Base-by-base conservation (phyloP, 2,888 invertebrate species). In the Dromius quadrimaculatus region DNA sequence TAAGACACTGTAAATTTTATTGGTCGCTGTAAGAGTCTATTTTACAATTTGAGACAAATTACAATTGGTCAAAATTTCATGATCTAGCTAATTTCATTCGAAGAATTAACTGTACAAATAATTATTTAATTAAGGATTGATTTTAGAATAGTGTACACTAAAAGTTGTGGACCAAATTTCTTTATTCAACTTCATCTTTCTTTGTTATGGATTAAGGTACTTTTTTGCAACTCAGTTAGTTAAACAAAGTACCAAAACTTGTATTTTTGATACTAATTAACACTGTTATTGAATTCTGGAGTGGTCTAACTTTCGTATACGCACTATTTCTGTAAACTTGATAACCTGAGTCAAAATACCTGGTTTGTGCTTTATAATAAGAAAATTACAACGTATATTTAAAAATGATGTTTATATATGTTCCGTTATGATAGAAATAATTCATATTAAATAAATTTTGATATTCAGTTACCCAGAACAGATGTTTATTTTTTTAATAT, bases 151-250 rank as follows among this genome's bases (percentile, higher is more conserved):
- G 50, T 54, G 50, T 54, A 54, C 50, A 54, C 23, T 54, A 54
- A 54, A 54, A 54, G 50, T 54, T 54, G 50, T 54, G 50, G 50
- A 54, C 50, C 50, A 54, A 54, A 54, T 54, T 47, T 54, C 50
- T 54, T 23, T 23, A 54, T 54, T 54, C 50, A 54, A 50, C 13
- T 50, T 50, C 23, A 50, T 28, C 50, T 28, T 54, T 28, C 13
- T 54, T 54, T 54, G n/a, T n/a, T 54, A 54, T 54, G 50, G 50
- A 54, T 54, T 54, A 17, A 28, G 50, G 50, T 54, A 54, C 50
- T 54, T 54, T 54, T 54, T 23, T 41, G 11, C 15, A 41, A 41
- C 15, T 41, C 15, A 54, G 19, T 23, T 20, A 54, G 50, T 15
- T 54, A 8, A 15, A 54, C 50, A 23, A 28, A 54, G 50, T 54